phyloP scores from a whole-genome alignment of 2,797 vertebrate species.

The Hapalemur alaotrensis region DNA sequence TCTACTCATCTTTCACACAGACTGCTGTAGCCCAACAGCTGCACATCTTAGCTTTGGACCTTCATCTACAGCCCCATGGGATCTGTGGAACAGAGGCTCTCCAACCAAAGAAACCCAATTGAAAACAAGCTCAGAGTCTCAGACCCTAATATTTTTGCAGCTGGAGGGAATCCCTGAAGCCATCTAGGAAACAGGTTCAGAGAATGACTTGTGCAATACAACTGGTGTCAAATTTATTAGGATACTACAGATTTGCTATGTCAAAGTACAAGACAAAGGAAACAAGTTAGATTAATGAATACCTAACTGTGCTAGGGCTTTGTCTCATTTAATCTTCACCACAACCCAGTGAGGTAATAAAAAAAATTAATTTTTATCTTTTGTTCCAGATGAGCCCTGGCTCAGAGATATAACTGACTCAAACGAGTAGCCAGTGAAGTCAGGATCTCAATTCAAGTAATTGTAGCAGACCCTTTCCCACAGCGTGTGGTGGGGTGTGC shows the following conservation, averaged over 20 bases:
- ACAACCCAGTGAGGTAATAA: not conserved
- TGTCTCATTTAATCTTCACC: not conserved
- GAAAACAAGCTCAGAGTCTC: not conserved
- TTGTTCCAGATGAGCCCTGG: not conserved
- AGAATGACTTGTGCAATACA: not conserved
- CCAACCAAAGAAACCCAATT: not conserved
- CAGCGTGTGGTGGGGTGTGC: rapidly evolving
- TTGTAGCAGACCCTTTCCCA: not conserved
- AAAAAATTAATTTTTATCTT: not conserved
- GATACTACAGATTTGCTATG: not conserved
- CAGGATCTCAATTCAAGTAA: not conserved
- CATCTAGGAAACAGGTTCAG: not conserved
- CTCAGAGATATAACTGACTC: not conserved
- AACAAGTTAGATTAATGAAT: not conserved
- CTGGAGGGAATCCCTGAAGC: slow-evolving; percentile 21
- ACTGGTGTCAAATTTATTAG: not conserved
- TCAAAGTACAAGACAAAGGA: not conserved
- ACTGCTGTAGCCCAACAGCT: slow-evolving; percentile 17
- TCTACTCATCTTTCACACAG: not conserved
- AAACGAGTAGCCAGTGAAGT: not conserved
- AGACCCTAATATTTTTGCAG: slow-evolving; percentile 29
- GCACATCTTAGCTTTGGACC: not conserved
- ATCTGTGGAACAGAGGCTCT: not conserved
- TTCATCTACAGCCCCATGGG: too few relatives aligned
- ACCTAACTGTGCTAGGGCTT: not conserved